phyloP scores from a whole-genome alignment of 2,888 invertebrate genomes.

The Platerodrilus igneus region DNA sequence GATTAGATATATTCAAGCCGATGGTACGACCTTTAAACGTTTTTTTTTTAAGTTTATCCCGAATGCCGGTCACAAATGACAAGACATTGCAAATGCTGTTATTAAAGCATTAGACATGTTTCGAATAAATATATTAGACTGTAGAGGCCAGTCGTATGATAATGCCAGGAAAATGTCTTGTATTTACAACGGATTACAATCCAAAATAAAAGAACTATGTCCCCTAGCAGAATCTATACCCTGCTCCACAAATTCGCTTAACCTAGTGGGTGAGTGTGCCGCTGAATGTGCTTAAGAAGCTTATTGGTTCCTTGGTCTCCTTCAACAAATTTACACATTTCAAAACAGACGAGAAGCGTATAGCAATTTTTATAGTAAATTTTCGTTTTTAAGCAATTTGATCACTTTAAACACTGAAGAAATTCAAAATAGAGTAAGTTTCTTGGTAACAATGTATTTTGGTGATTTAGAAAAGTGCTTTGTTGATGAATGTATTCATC shows the following conservation, averaged over 20 bases:
- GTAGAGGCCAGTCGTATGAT: constrained; percentile 2
- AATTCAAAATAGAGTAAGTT: too few relatives aligned
- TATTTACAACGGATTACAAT: constrained; percentile 25
- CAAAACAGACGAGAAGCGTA: too few relatives aligned
- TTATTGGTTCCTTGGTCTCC: constrained; percentile 1
- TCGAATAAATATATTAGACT: background rate
- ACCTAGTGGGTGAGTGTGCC: background rate
- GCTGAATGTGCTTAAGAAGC: background rate
- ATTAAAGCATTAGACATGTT: constrained; percentile 1
- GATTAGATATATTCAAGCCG: constrained; percentile 1
- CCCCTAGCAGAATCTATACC: constrained; percentile 14
- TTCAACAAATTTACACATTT: too few relatives aligned
- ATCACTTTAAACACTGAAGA: too few relatives aligned
- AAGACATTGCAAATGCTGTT: constrained; percentile 2
- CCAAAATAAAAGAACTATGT: constrained; percentile 24
- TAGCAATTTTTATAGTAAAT: too few relatives aligned
- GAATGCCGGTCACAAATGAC: constrained; percentile 2
- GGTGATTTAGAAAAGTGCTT: too few relatives aligned
- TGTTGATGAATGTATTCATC: too few relatives aligned
- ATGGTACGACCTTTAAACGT: too few relatives aligned
- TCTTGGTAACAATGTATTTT: too few relatives aligned
- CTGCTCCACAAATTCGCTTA: background rate
- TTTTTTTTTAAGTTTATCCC: too few relatives aligned
- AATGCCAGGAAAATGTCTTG: background rate
- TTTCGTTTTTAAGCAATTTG: too few relatives aligned